Conservation (phyloP, 2,888 invertebrate genomes). For the Meiosimyza decipiens region DNA sequence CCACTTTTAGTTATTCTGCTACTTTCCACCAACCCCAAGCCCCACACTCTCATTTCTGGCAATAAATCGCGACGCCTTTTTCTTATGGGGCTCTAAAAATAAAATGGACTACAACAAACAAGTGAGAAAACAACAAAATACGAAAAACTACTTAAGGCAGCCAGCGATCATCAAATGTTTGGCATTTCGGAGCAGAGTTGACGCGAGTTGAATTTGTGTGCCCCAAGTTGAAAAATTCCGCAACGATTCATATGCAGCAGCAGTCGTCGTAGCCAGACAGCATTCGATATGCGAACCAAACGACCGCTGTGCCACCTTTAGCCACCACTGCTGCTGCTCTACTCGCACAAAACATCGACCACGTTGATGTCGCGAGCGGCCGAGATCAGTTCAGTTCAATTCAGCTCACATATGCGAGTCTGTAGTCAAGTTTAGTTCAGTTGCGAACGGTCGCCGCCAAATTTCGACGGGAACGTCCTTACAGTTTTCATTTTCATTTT, state of each 20-base stretch:
- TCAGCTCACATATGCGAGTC: no score
- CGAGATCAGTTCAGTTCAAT: no score
- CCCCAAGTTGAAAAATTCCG: conserved; percentile 27
- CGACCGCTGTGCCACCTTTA: conserved; percentile 24
- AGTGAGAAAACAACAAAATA: conserved; percentile 2
- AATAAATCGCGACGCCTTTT: background rate
- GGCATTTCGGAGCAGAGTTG: conserved; percentile 40
- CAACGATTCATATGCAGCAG: conserved; percentile 1
- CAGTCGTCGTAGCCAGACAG: background rate
- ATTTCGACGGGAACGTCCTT: background rate
- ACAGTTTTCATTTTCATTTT: conserved; percentile 55
- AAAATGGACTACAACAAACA: conserved; percentile 20
- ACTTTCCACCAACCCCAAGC: background rate
- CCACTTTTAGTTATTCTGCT: background rate
- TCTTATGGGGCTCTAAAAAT: conserved; percentile 28
- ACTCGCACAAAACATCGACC: no score
- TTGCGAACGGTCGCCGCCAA: no score
- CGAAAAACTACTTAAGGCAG: conserved; percentile 17
- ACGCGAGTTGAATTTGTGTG: conserved; percentile 34
- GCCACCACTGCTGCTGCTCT: background rate
- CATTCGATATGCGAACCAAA: conserved; percentile 1
- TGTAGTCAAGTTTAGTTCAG: no score
- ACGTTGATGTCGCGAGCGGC: no score
- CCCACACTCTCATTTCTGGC: background rate
- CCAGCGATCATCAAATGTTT: conserved; percentile 37